Evolutionary conservation across 1,140 invertebrate genomes (phyloP), one percentile per base, ranked within the genome.

Genomic region (Drosophila insularis): DNA sequence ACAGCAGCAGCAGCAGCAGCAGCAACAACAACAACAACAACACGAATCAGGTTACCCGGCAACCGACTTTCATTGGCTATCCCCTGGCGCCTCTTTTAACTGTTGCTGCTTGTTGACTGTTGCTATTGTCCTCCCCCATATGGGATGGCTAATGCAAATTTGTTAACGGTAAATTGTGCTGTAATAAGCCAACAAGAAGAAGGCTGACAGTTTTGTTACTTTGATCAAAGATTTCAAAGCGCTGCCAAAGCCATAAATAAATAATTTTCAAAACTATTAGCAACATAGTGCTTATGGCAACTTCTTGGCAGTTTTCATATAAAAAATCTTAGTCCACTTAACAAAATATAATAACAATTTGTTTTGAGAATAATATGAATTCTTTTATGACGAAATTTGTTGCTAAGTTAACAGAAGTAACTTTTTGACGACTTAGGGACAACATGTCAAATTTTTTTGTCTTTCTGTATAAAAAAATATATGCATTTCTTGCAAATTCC

Each of bases 81-180:
- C 65, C 32, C 40, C 50, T 66, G 13, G 43, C 43, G 43, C 43
- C 43, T 50, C 43, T 50, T 50, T 27, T 27, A 14, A 46, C 14
- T 46, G 43, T 19, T 46, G 43, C 43, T 46, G n/a, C 5, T 43
- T 43, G n/a, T n/a, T 27, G 27, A 27, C n/a, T 40, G 39, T 40
- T 40, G 13, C 37, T 27, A 5, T 5, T 21, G 19, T 50, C 19
- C 2, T 10, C 43, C 43, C 43, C 19, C 17, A 21, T 21, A n/a
- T 50, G 43, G 17, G 7, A 50, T 50, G 43, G 43, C 43, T 21
- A 50, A 50, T 50, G 43, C 43, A 50, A 50, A 50, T 46, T 40
- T 31, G 40, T 46, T 46, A 56, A 62, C 60, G 32, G 53, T 53
- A 72, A 72, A 73, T 70, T 70, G 66, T 54, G 59, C 46, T 61